Base-by-base conservation (phyloP, 64 coral and sea anemone genomes). In the Dendronephthya gigantea region DNA sequence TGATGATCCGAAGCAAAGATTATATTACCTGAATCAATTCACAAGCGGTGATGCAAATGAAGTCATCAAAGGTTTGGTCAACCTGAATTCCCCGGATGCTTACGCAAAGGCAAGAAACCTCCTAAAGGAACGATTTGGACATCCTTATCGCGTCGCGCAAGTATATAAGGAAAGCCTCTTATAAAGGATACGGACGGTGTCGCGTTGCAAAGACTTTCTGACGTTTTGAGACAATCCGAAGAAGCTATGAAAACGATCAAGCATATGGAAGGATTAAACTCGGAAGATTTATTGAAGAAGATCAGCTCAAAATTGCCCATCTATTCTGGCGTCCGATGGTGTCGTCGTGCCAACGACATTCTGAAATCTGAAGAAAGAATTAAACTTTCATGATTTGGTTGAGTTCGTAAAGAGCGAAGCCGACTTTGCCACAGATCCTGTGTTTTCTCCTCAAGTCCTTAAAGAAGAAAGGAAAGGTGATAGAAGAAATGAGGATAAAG, bases 291-390 rank as follows among this genome's bases (percentile, higher is more conserved):
- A 0, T 81, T 93, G n/a, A 25, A 68, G 0, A 9, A 28, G 13
- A 45, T 93, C 13, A 83, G 45, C 16, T 65, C 91, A 1, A 93
- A 94, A 65, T 83, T 94, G 0, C 88, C 92, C 29, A 90, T 85
- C 1, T 93, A 87, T 48, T 84, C 83, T 2, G 92, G 88, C 0
- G 34, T 88, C 0, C 90, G 87, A 66, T 94, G 92, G 86, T 86
- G 70, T 15, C 17, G 89, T 9, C 50, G 84, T 14, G 88, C 88
- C 1, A 76, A 88, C 25, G 88, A 90, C 23, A 30, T 55, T 29
- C 85, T 68, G 36, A 32, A 25, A 25, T 86, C 43, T 19, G 23
- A 23, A 4, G 55, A 81, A 29, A 45, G 30, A 4, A 17, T 84
- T 11, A 4, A 45, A 32, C 7, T 87, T 87, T 36, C 48, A 39